Evolutionary conservation across 2,797 vertebrate species (phyloP).

Genomic region (Hyperoplus lanceolatus): DNA sequence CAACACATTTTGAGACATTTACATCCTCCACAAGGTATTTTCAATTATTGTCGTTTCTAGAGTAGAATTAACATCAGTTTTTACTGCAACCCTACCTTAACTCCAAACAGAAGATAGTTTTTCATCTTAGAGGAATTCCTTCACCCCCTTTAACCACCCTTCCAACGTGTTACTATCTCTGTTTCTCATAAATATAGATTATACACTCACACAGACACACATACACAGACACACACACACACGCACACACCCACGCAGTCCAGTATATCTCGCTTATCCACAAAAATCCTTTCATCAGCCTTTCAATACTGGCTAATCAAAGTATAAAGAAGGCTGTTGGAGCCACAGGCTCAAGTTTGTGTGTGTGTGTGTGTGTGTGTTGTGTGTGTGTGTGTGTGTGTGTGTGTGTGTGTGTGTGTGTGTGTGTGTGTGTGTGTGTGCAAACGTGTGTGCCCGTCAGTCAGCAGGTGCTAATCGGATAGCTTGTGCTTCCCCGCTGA

Average conservation of each 20-base stretch:
- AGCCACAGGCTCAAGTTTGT: constrained; percentile 39
- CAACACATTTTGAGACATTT: constrained; percentile 2
- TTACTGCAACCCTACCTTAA: not conserved
- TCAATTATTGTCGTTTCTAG: no score
- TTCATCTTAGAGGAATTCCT: constrained; percentile 21
- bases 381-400: constrained; percentile 9
- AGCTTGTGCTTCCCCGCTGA: constrained; percentile 23
- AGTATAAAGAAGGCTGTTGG: constrained; percentile 67
- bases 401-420: not conserved
- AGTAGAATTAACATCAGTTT: no score
- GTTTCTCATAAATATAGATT: constrained; percentile 34
- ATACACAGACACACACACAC: not conserved
- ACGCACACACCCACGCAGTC: constrained; percentile 8
- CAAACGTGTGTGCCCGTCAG: not conserved
- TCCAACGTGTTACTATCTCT: constrained; percentile 17
- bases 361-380: not conserved
- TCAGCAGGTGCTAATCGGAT: constrained; percentile 57
- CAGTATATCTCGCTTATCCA: constrained; percentile 61
- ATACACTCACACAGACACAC: not conserved
- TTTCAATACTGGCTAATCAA: constrained; percentile 66
- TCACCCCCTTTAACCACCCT: not conserved
- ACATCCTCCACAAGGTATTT: no score
- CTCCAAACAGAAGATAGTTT: constrained; percentile 17
- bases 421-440: constrained; percentile 12
- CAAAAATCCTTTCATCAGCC: constrained; percentile 70